Base-by-base conservation (phyloP, 1,140 invertebrate species). In the Drosophila melanica region DNA sequence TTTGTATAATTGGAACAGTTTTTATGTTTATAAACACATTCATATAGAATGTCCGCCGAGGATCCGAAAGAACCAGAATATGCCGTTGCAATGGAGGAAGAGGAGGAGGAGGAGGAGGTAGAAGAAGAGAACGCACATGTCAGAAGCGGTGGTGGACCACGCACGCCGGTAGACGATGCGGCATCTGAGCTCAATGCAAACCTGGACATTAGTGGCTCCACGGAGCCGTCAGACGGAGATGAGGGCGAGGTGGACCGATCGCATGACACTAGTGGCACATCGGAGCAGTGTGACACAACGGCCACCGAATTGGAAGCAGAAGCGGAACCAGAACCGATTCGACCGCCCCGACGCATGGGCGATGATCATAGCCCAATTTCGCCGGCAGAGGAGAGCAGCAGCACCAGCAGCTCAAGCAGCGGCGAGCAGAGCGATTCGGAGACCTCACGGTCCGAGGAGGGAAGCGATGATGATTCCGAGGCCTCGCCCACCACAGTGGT, bases 171-270 rank as follows among this genome's bases (percentile, higher is more conserved):
- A 3, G 48, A 70, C 4, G 77, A 80, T 66, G 60, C 64, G 8
- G 50, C 73, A 7, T 59, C 77, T 1, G 73, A 74, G 7, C 27
- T 84, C 7, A 84, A 42, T 58, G 58, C 68, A 12, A 85, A 53
- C 7, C 45, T 79, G 0, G 77, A 79, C 42, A 51, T 84, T 2
- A 84, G 81, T 39, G 73, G 68, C 10, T 85, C 81, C 6, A 74
- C 70, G 3, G 77, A 80, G 14, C 39, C 57, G 1, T 62, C 64
- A 1, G 80, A 84, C 14, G 58, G 55, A 6, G 60, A 64, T 11
- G 55, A 33, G 6, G 41, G 5, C 3, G 55, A 51, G 5, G 18
- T 23, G 3, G 57, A 68, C 23, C 30, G 30, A 4, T 68, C 70
- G n/a, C 39, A 23, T 9, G 41, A 41, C 0, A 59, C 35, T 3